phyloP scores from a whole-genome alignment of 2,797 vertebrate genomes.

The Cygnus olor region DNA sequence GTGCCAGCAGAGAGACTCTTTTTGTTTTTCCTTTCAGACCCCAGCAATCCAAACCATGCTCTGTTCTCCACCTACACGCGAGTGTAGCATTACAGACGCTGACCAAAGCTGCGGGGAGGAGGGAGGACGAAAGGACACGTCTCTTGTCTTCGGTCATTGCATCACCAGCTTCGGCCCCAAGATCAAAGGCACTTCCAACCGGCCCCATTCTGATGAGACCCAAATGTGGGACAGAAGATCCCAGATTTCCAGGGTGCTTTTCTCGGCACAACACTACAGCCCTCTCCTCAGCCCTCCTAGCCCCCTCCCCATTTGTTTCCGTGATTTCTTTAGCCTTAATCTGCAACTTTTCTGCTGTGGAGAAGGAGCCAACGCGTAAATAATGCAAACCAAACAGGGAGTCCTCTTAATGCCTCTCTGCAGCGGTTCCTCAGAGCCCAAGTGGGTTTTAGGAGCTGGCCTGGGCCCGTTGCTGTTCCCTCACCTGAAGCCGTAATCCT shows the following conservation, averaged over 20 bases:
- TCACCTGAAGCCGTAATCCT: constrained; percentile 66
- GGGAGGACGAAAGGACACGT: background rate
- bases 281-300: background rate
- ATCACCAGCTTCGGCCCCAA: background rate
- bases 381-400: background rate
- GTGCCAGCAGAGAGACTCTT: background rate
- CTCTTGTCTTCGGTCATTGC: background rate
- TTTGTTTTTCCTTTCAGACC: constrained; percentile 4
- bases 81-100: background rate
- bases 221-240: background rate
- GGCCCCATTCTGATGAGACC: background rate
- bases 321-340: background rate
- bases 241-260: background rate
- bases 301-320: background rate
- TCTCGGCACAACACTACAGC: background rate
- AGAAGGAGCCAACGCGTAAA: background rate
- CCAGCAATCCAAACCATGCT: background rate
- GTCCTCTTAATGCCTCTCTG: background rate
- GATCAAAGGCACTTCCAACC: background rate
- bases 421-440: background rate
- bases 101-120: background rate
- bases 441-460: constrained; percentile 7
- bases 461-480: background rate
- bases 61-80: background rate
- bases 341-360: background rate